Conservation (phyloP, 2,797 vertebrate genomes). For the Rhyacichthys aspro region DNA sequence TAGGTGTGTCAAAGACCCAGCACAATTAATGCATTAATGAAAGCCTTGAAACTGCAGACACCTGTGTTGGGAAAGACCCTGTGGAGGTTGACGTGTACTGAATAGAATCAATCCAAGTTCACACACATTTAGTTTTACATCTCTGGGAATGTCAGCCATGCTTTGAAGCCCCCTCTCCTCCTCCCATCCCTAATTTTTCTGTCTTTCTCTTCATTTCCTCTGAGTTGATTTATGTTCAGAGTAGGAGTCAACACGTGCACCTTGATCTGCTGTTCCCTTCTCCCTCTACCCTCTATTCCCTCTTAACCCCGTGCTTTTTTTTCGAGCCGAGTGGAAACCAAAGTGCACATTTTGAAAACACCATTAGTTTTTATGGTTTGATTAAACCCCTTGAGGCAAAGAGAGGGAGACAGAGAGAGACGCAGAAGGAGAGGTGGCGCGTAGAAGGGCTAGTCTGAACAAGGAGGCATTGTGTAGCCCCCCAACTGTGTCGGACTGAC, state of each 20-base stretch:
- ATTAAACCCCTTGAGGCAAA: constrained; percentile 53
- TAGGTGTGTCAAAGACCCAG: neutral
- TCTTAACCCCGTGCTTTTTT: neutral
- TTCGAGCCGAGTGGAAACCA: neutral
- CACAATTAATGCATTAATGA: neutral
- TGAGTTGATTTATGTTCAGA: constrained; percentile 69
- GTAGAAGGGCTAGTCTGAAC: constrained; percentile 65
- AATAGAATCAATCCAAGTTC: constrained; percentile 27
- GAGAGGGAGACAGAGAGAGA: constrained; percentile 35
- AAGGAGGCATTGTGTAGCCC: constrained; percentile 77
- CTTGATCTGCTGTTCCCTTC: constrained; percentile 44
- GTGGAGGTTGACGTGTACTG: constrained; percentile 17
- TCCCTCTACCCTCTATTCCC: constrained; percentile 11
- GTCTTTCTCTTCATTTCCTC: constrained; percentile 49
- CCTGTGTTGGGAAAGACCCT: constrained; percentile 35
- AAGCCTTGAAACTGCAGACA: constrained; percentile 16
- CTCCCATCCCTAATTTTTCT: constrained; percentile 25
- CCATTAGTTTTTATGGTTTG: constrained; percentile 50
- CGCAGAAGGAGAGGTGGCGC: constrained; percentile 64
- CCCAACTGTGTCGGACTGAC: constrained; percentile 75
- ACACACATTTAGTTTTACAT: constrained; percentile 27
- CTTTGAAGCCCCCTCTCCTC: constrained; percentile 66
- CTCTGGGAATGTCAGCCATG: constrained; percentile 64
- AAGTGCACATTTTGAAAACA: constrained; percentile 24
- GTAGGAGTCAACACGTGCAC: constrained; percentile 44